phyloP scores from a whole-genome alignment of 2,888 invertebrate genomes.

The Therioaphis trifolii region DNA sequence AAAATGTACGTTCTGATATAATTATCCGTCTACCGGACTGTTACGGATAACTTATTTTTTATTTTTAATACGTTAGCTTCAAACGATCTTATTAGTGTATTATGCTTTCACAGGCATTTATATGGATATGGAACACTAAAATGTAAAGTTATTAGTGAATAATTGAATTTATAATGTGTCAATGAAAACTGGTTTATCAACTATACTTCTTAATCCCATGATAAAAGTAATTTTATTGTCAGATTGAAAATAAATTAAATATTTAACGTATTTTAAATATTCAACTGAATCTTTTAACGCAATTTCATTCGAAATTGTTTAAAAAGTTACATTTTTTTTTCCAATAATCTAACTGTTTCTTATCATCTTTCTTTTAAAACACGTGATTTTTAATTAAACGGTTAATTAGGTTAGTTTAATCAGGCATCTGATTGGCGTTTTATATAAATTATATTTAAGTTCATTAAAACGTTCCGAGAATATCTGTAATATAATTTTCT shows the following conservation, averaged over 20 bases:
- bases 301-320: neutral
- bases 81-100: no score
- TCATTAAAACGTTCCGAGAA: no score
- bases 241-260: conserved; percentile 9
- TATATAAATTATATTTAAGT: no score
- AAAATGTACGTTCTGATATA: no score
- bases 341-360: neutral
- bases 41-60: no score
- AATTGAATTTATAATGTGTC: neutral
- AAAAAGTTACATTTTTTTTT: neutral
- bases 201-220: conserved; percentile 14
- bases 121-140: neutral
- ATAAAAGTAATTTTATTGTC: conserved; percentile 1
- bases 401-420: no score
- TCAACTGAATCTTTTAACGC: neutral
- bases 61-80: no score
- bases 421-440: no score
- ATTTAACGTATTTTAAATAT: neutral
- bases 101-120: neutral
- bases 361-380: neutral
- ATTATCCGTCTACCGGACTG: no score
- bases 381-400: neutral
- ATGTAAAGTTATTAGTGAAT: conserved; percentile 6
- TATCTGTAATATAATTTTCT: no score
- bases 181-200: conserved; percentile 2